Evolutionary conservation across 2,888 invertebrate species (phyloP), one percentile per base, ranked within the genome.

Genomic region (Nephrotoma appendiculata): DNA sequence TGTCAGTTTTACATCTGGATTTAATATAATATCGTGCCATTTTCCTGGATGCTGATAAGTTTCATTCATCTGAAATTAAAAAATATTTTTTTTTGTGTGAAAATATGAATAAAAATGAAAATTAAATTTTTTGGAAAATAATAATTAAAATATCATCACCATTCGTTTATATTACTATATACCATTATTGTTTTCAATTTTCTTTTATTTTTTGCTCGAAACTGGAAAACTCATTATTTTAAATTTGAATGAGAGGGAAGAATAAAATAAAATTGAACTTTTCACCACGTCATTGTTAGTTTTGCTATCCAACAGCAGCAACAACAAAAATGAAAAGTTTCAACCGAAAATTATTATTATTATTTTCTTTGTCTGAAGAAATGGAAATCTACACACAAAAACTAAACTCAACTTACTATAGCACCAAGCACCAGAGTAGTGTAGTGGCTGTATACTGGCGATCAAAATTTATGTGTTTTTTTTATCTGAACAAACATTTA

Each of bases 1-100:
- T 87, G 91, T 89, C 71, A 9, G 31, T 86, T 91, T 89, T 41
- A 91, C 90, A 48, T 90, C 90, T 57, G 92, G 91, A 87, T 90
- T 91, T 87, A 92, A 91, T 88, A 91, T 90, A 88, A 90, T 90
- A 88, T 95, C 95, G 90, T 95, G 94, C 95, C 95, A 95, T 87
- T 94, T 93, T 0, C 95, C 95, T 2, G 95, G 95, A 90, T 94
- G 94, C 89, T 95, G 95, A 92, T 94, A 94, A 0, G 95, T 94
- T 91, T 95, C 95, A 92, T 95, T 95, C 91, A 95, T 94, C 95
- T 95, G 92, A 1, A 89, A 19, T 19, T 19, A 19, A 19, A 19
- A 1, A 19, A 19, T 19, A 1, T 1, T 19, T 19, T 19, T 19
- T 19, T 19, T 19, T 19, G 0, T 19, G 19, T 19, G 19, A 19